Conservation (phyloP, 2,797 vertebrate genomes). For the Coccyzus lansbergi region DNA sequence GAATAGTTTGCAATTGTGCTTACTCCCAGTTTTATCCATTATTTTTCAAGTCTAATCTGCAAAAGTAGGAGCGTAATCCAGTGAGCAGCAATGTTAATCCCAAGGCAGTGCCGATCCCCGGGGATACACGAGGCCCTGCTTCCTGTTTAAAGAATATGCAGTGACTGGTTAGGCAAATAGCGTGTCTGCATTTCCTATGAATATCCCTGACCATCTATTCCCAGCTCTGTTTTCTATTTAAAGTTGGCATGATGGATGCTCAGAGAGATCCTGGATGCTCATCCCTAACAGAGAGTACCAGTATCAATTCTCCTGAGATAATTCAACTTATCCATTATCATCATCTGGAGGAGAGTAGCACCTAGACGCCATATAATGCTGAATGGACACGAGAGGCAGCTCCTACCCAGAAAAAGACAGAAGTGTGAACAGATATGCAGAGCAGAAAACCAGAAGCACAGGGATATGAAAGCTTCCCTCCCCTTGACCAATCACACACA, state of each 20-base stretch:
- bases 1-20: neutral
- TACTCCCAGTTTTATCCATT: slow-evolving; percentile 44
- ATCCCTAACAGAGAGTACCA: slow-evolving; percentile 42
- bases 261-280: slow-evolving; percentile 36
- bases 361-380: neutral
- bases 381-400: neutral
- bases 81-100: neutral
- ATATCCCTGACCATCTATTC: slow-evolving; percentile 48
- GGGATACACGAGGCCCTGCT: neutral
- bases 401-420: neutral
- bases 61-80: slow-evolving; percentile 23
- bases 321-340: slow-evolving; percentile 41
- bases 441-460: neutral
- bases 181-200: slow-evolving; percentile 40
- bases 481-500: neutral
- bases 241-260: slow-evolving; percentile 46
- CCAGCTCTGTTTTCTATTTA: slow-evolving; percentile 65
- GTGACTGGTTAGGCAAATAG: slow-evolving; percentile 54
- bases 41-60: slow-evolving; percentile 36
- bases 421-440: neutral
- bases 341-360: neutral
- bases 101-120: neutral
- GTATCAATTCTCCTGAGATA: slow-evolving; percentile 43
- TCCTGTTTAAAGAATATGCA: slow-evolving; percentile 44
- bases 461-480: neutral